Percentiles rank a stretch among this genome's conserved stretches.
phyloP scores from a whole-genome alignment of 2,797 vertebrate genomes.

The Chloroceryle amazona region DNA sequence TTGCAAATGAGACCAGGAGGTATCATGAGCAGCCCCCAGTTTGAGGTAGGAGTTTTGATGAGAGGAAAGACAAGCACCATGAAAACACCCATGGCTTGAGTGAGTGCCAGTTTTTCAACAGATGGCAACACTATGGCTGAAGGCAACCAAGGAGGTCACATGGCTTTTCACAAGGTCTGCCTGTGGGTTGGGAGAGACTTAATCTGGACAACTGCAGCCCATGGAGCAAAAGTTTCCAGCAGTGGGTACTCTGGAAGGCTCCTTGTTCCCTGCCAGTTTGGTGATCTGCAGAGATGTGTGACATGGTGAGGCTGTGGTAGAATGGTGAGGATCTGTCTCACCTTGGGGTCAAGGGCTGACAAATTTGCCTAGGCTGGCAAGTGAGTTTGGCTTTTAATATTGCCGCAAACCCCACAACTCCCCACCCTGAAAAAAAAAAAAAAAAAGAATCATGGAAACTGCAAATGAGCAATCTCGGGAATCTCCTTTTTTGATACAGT shows the following conservation, averaged over 20 bases:
- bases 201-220: neutral
- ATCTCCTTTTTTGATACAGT: neutral
- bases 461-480: neutral
- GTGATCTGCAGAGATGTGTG: neutral
- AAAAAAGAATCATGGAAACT: neutral
- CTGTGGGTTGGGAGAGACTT: neutral
- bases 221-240: neutral
- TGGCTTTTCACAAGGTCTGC: neutral
- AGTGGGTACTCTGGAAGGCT: neutral
- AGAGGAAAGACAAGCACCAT: neutral
- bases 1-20: neutral
- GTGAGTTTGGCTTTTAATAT: constrained; percentile 24
- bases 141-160: neutral
- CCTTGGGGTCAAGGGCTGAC: constrained; percentile 37
- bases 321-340: neutral
- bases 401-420: neutral
- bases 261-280: rapidly evolving
- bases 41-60: neutral
- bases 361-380: constrained; percentile 45
- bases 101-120: neutral
- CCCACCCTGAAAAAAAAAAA: neutral
- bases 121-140: neutral
- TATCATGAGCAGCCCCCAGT: rapidly evolving
- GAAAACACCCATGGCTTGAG: neutral
- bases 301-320: neutral